A percentile compares a stretch with the other conserved stretches of the same genome.
phyloP scores from a whole-genome alignment of 2,888 invertebrate genomes.

The Embidobia sp. region DNA sequence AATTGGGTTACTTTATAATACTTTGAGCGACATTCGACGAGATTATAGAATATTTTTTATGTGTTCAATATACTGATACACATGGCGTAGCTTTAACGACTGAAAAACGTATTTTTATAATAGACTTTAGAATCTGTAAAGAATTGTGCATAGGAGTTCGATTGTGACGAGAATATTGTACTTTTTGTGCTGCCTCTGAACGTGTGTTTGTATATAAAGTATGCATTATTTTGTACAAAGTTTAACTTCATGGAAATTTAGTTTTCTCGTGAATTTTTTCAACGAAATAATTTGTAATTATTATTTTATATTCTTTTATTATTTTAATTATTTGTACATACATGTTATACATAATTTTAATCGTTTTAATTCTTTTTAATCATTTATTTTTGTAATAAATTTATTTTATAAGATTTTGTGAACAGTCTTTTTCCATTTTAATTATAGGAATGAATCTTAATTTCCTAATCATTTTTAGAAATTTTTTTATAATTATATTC shows the following conservation, averaged over 20 bases:
- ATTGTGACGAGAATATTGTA: conserved; percentile 24
- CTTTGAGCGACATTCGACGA: conserved; percentile 27
- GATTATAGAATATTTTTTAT: conserved; percentile 39
- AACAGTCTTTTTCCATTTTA: too few relatives aligned
- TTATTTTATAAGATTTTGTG: too few relatives aligned
- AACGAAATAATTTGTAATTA: too few relatives aligned
- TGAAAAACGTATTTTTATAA: conserved; percentile 54
- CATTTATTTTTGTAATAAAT: too few relatives aligned
- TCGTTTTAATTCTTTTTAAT: too few relatives aligned
- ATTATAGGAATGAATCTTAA: too few relatives aligned
- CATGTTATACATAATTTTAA: too few relatives aligned
- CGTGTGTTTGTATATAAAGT: conserved; percentile 28
- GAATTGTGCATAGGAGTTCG: conserved; percentile 11
- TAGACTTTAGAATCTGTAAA: conserved; percentile 33
- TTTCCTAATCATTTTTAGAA: too few relatives aligned
- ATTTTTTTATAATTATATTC: too few relatives aligned
- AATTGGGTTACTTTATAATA: conserved; percentile 45
- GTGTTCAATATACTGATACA: conserved; percentile 23
- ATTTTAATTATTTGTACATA: too few relatives aligned
- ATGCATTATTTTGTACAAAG: conserved; percentile 21
- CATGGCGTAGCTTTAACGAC: conserved; percentile 43
- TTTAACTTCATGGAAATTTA: conserved; percentile 1
- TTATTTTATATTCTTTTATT: too few relatives aligned
- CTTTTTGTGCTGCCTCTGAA: conserved; percentile 14
- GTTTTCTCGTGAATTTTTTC: too few relatives aligned